phyloP scores from a whole-genome alignment of 2,797 vertebrate species.

The Calcarius lapponicus region DNA sequence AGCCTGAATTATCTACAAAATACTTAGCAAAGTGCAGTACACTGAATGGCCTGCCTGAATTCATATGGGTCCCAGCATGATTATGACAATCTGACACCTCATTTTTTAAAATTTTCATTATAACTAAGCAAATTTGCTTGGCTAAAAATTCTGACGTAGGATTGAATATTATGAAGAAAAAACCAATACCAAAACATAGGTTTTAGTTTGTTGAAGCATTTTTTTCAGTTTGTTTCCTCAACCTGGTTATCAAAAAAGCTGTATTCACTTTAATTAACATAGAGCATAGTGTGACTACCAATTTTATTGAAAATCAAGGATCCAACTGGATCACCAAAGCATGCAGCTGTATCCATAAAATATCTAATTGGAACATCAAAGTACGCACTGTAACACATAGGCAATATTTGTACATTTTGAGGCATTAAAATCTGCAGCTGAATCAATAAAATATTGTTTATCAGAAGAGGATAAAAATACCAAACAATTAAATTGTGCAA shows the following conservation, averaged over 20 bases:
- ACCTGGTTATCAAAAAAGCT: neutral
- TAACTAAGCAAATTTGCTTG: neutral
- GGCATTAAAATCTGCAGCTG: conserved; percentile 48
- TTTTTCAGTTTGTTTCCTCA: neutral
- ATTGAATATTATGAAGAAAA: neutral
- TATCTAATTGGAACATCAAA: conserved; percentile 27
- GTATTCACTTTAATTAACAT: neutral
- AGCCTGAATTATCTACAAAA: neutral
- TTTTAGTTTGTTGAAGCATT: neutral
- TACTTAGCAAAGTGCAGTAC: neutral
- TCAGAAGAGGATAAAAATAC: neutral
- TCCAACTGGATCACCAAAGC: conserved; percentile 6
- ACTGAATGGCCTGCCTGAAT: neutral
- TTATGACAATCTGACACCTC: neutral
- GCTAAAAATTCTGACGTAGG: neutral
- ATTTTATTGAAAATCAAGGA: conserved; percentile 7
- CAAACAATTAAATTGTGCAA: neutral
- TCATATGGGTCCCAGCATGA: neutral
- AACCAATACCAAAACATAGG: rapidly evolving
- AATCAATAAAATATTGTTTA: conserved; percentile 53
- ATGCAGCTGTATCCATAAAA: conserved; percentile 51
- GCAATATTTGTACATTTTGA: neutral
- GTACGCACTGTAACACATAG: neutral
- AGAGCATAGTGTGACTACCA: neutral
- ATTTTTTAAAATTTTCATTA: neutral